Base-by-base conservation (phyloP, 2,888 invertebrate genomes). In the Oscheius onirici region DNA sequence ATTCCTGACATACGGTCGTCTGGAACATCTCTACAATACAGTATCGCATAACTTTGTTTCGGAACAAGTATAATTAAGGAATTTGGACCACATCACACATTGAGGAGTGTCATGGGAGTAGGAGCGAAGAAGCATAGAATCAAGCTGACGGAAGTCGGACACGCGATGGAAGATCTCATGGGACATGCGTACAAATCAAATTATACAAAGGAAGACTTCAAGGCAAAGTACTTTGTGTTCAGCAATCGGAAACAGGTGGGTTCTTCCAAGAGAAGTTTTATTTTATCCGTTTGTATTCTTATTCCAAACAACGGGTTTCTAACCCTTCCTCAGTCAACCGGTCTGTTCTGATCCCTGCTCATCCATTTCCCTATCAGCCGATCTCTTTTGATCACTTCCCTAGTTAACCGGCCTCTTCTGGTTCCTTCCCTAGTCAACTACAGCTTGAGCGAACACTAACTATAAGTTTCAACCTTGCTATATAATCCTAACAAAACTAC, bases 111-210 rank as follows among this genome's bases (percentile, higher is more conserved):
- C 10, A 60, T 69, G 40, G 61, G 65, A 22, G 49, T 60, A 2
- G 60, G 69, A 17, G 6, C 61, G 22, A 70, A 63, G 44, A 61
- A 61, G 17, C 70, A 70, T 24, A 80, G 58, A 20, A 24, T 43
- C 26, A 52, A 67, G 24, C 44, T 72, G 26, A 58, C 52, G 2
- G 63, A 70, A 26, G 94, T 99, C 82, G 97, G 97, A 15, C 91
- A 95, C 84, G 95, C 96, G 67, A 94, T 99, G 84, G 96, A 97
- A 88, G 95, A 96, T 90, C 91, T 99, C 71, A 97, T 99, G 95
- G 97, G 97, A 60, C 95, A 96, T 73, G 96, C 96, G 63, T 99
- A 95, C 89, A 92, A 95, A 85, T 93, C 95, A 70, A 93, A 93
- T 88, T 97, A 97, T 90, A 95, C 96, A 17, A 91, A 95, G 70